Evolutionary conservation across 2,888 invertebrate genomes (phyloP).

Genomic region (Exephanes ischioxanthus): DNA sequence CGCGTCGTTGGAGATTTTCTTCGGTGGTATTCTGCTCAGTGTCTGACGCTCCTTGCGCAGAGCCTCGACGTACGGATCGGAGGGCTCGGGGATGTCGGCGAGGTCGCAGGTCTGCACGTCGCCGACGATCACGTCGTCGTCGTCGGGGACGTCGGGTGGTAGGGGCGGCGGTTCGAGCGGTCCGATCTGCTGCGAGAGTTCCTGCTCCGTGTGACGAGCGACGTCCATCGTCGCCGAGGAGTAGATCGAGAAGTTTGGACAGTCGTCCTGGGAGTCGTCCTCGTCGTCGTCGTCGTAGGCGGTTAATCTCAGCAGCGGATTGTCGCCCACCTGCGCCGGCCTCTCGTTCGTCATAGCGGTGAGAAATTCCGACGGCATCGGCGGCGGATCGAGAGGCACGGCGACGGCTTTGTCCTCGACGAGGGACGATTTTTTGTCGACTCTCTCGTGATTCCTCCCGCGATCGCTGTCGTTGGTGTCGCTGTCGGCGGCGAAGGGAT

Average conservation of each 20-base stretch:
- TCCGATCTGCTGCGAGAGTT: conserved; percentile 82
- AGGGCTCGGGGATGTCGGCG: conserved; percentile 81
- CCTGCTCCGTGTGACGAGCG: conserved; percentile 87
- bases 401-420: background rate
- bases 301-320: conserved; percentile 75
- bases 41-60: conserved; percentile 81
- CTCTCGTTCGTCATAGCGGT: conserved; percentile 5
- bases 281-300: conserved; percentile 84
- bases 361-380: conserved; percentile 65
- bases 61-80: conserved; percentile 81
- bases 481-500: conserved; percentile 82
- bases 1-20: conserved; percentile 80
- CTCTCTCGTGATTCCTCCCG: conserved; percentile 48
- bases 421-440: background rate
- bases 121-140: conserved; percentile 75
- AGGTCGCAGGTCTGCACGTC: conserved; percentile 81
- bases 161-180: conserved; percentile 80
- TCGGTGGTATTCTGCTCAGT: conserved; percentile 80
- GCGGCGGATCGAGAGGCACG: conserved; percentile 62
- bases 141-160: conserved; percentile 77
- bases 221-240: conserved; percentile 93
- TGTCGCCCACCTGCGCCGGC: background rate
- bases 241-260: conserved; percentile 94
- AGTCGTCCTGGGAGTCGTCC: conserved; percentile 89
- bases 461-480: conserved; percentile 79